A percentile compares a stretch with the other conserved stretches of the same genome.
phyloP scores from a whole-genome alignment of 2,888 invertebrate species.

The Lutraria lutraria region DNA sequence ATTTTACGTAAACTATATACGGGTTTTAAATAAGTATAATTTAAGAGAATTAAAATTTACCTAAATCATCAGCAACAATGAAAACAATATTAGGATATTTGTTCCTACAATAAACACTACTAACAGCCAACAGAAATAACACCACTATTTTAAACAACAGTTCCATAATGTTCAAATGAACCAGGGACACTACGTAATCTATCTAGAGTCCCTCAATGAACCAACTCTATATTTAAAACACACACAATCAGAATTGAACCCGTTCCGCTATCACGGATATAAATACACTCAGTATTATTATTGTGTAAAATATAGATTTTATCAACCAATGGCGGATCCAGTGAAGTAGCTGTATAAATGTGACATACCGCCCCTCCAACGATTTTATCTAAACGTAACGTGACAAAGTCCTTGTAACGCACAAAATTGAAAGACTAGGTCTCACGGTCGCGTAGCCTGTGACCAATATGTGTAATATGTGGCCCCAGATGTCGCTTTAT shows the following conservation, averaged over 20 bases:
- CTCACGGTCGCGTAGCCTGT: too few species aligned
- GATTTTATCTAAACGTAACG: background rate
- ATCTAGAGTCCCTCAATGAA: too few species aligned
- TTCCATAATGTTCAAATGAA: background rate
- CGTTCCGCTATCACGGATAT: background rate
- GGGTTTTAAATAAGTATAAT: background rate
- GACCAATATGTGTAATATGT: too few species aligned
- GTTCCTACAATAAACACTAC: background rate
- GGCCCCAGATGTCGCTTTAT: too few species aligned
- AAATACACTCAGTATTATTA: background rate
- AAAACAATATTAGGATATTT: conserved; percentile 65
- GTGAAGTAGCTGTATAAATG: background rate
- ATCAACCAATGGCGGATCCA: background rate
- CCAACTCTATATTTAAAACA: background rate
- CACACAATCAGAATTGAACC: background rate
- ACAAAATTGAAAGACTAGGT: too few species aligned
- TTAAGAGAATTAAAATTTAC: conserved; percentile 23
- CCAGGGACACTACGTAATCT: too few species aligned
- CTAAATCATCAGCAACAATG: conserved; percentile 75
- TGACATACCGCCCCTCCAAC: background rate
- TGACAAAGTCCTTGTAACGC: too few species aligned
- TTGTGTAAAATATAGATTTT: background rate
- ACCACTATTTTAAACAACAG: background rate
- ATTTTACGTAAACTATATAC: background rate
- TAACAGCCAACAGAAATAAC: background rate